Percentiles rank a stretch among this genome's conserved stretches.
These are phyloP conservation scores for Drosophila mettleri DNA, from an alignment of 2,888 invertebrate genomes.

Conservation along the genomic window DNA sequence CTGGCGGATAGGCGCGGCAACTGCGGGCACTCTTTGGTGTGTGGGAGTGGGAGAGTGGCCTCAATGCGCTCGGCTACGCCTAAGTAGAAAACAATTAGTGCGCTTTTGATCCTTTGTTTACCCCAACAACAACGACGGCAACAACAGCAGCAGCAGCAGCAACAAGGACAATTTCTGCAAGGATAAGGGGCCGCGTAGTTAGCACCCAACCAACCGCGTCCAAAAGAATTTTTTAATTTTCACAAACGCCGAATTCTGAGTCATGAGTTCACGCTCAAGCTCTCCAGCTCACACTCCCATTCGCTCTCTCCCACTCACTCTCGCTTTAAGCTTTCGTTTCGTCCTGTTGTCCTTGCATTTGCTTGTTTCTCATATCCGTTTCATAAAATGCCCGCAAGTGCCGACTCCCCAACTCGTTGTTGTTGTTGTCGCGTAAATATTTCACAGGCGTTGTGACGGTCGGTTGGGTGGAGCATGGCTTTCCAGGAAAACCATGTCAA, in stretches of 20 bases:
- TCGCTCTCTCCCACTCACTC: background rate
- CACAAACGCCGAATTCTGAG: slow-evolving; percentile 71
- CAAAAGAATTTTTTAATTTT: slow-evolving; percentile 77
- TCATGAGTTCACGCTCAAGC: slow-evolving; percentile 43
- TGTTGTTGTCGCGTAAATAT: slow-evolving; percentile 55
- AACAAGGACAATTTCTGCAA: slow-evolving; percentile 47
- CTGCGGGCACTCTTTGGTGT: slow-evolving; percentile 24
- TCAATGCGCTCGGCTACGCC: slow-evolving; percentile 46
- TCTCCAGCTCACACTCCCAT: background rate
- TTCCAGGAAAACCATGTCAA: slow-evolving; percentile 69
- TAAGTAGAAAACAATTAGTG: slow-evolving; percentile 82
- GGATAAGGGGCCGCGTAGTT: slow-evolving; percentile 60
- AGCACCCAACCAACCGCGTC: slow-evolving; percentile 74
- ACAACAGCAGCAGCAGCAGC: slow-evolving; percentile 35
- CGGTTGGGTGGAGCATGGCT: slow-evolving; percentile 6
- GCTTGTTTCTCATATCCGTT: slow-evolving; percentile 78
- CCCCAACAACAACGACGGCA: slow-evolving; percentile 66
- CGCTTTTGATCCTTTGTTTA: slow-evolving; percentile 83
- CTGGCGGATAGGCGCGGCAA: slow-evolving; percentile 36
- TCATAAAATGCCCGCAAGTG: slow-evolving; percentile 75
- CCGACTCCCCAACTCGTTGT: slow-evolving; percentile 28
- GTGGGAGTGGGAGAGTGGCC: slow-evolving; percentile 18
- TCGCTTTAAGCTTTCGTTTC: background rate
- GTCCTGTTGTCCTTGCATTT: slow-evolving; percentile 51
- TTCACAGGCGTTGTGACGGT: slow-evolving; percentile 43